Evolutionary conservation across 1,140 invertebrate species (phyloP), one percentile per base, ranked within the genome.

Genomic region (Platorchestia sp.): DNA sequence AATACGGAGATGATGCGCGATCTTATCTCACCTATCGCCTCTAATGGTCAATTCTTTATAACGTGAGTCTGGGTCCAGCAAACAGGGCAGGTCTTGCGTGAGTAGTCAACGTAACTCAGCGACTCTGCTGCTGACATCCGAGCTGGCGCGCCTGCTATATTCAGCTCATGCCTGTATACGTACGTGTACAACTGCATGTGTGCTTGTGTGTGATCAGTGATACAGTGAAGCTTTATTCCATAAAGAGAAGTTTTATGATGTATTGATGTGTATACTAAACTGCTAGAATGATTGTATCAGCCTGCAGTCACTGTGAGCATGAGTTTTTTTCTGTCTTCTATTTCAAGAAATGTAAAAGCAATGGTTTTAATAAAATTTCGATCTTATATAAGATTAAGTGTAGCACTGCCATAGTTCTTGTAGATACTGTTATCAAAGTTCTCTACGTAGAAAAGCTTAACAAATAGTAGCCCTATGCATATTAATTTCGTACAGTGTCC

Each of bases 41-140:
- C 91, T 93, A 93, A 93, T 93, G 91, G 91, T 93, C 91, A 93
- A 93, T 93, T 44, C 45, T 93, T 93, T 93, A 93, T 93, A 93
- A 44, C 91, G 91, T 93, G 91, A 93, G 91, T 47, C 91, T 93
- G 41, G 89, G 41, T 93, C 45, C 43, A 47, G 43, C 43, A 93
- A 44, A 42, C 40, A 93, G 7, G 91, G 43, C 45, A 10, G 45
- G 91, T 45, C 91, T 93, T 36, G 91, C 91, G 91, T 93, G 91
- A 93, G 44, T 44, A n/a, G 43, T 45, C 10, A n/a, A 44, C 91
- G 91, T 93, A 45, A 93, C 14, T 93, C 91, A 93, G 44, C 10
- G 19, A 47, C 41, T 45, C 43, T 93, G 87, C 36, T 0, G 87
- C 87, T 89, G 87, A 89, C 87, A 89, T 89, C 87, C 43, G 7